Evolutionary conservation across 2,113 vertebrate species (phyloP).

Genomic region (Sander vitreus): DNA sequence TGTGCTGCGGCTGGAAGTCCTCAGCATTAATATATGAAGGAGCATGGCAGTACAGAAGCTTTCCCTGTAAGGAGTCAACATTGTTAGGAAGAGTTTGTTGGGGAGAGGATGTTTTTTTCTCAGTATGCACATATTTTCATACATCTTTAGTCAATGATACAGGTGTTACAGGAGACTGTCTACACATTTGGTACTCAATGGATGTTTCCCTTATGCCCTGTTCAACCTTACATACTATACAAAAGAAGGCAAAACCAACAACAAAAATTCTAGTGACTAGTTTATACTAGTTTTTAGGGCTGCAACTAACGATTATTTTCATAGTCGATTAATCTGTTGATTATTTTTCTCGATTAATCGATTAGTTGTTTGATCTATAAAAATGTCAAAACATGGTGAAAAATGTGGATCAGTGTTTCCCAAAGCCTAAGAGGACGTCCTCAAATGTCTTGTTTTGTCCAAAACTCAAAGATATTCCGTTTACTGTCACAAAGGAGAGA

Average conservation of each 20-base stretch:
- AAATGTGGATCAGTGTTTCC: too few relatives aligned
- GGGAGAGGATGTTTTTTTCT: neutral
- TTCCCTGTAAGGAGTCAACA: conserved; percentile 85
- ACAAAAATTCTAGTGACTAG: neutral
- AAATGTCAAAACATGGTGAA: too few relatives aligned
- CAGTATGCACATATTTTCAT: neutral
- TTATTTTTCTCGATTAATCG: too few relatives aligned
- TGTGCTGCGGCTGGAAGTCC: conserved; percentile 90
- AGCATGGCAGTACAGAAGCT: conserved; percentile 93
- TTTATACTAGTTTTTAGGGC: neutral
- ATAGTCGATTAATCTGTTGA: too few relatives aligned
- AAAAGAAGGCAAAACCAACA: neutral
- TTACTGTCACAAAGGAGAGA: too few relatives aligned
- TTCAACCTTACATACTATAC: neutral
- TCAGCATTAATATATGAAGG: conserved; percentile 87
- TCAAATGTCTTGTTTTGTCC: too few relatives aligned
- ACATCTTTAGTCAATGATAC: neutral
- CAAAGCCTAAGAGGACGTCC: too few relatives aligned
- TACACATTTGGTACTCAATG: neutral
- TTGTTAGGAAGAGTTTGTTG: neutral
- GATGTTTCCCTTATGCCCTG: neutral
- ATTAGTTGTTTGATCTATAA: too few relatives aligned
- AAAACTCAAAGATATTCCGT: too few relatives aligned
- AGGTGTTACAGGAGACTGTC: neutral
- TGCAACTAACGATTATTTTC: too few relatives aligned